Evolutionary conservation across 1,140 invertebrate species (phyloP).

Genomic region (Drosophila sucinea): DNA sequence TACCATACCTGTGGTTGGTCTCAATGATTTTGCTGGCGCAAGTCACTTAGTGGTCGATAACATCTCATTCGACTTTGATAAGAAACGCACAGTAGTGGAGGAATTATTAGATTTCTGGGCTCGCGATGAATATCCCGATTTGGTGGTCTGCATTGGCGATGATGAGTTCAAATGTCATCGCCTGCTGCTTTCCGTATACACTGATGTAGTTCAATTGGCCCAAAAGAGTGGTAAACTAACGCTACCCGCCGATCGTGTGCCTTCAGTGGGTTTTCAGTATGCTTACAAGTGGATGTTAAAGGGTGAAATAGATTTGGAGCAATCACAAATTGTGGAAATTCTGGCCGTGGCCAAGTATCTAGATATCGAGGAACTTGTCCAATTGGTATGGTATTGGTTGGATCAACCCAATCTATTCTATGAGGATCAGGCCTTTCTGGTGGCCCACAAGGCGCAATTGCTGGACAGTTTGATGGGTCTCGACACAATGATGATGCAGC

Average conservation of each 20-base stretch:
- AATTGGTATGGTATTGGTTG: constrained; percentile 38
- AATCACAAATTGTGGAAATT: constrained; percentile 15
- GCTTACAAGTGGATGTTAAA: constrained; percentile 34
- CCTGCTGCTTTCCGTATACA: constrained; percentile 25
- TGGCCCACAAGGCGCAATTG: constrained; percentile 8
- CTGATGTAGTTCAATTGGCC: background rate
- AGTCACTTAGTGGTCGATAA: background rate
- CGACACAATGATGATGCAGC: constrained; percentile 32
- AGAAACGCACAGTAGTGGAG: background rate
- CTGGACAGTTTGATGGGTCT: background rate
- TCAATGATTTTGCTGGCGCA: constrained; percentile 23
- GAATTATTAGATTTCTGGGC: constrained; percentile 19
- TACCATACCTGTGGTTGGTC: constrained; percentile 4
- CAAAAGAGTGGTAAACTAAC: constrained; percentile 3
- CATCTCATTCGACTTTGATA: background rate
- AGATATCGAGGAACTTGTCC: background rate
- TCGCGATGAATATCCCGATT: constrained; percentile 1
- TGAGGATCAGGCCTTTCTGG: constrained; percentile 36
- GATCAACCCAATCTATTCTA: constrained; percentile 2
- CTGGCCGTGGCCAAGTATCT: constrained; percentile 26
- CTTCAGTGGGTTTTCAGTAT: background rate
- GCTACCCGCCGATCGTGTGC: constrained; percentile 25
- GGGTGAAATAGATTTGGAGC: background rate
- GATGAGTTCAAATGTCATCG: constrained; percentile 30
- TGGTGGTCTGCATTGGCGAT: constrained; percentile 28